Conservation (phyloP, 2,797 vertebrate genomes). For the Hapalemur alaotrensis region DNA sequence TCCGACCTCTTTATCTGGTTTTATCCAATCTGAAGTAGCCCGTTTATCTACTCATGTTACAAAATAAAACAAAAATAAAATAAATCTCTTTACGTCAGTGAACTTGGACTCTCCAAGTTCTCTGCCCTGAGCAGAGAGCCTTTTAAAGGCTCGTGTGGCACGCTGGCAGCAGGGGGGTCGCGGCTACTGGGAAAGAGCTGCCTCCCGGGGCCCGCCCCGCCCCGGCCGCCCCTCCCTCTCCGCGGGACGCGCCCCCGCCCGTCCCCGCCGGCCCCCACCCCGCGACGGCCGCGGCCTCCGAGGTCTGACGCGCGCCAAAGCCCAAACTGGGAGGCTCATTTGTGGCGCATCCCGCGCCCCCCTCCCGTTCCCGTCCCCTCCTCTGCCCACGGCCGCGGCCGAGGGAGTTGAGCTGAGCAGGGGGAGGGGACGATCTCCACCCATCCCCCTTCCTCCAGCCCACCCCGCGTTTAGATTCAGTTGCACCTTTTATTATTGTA, state of each 20-base stretch:
- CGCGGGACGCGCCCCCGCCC: background rate
- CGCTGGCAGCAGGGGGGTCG: background rate
- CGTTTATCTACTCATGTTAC: background rate
- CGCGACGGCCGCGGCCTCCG: background rate
- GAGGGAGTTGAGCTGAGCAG: background rate
- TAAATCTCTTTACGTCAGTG: conserved; percentile 55
- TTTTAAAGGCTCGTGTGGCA: conserved; percentile 47
- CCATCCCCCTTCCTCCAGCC: background rate
- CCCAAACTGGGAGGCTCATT: background rate
- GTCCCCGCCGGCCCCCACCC: background rate
- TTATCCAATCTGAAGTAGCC: conserved; percentile 9
- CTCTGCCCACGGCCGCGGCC: background rate
- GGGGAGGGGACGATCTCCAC: conserved; percentile 17
- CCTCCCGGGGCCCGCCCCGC: background rate
- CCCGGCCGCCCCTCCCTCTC: background rate
- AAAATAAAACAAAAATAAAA: background rate
- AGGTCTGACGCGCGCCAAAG: conserved; percentile 21
- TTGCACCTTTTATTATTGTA: conserved; percentile 45
- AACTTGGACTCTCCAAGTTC: conserved; percentile 46
- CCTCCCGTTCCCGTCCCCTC: background rate
- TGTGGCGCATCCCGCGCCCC: background rate
- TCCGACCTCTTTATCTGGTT: background rate
- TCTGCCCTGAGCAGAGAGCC: background rate
- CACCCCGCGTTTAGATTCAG: background rate
- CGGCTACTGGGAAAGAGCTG: background rate